Evolutionary conservation across 2,888 invertebrate genomes (phyloP), one percentile per base, ranked within the genome.

Genomic region (Rotaria macrura): DNA sequence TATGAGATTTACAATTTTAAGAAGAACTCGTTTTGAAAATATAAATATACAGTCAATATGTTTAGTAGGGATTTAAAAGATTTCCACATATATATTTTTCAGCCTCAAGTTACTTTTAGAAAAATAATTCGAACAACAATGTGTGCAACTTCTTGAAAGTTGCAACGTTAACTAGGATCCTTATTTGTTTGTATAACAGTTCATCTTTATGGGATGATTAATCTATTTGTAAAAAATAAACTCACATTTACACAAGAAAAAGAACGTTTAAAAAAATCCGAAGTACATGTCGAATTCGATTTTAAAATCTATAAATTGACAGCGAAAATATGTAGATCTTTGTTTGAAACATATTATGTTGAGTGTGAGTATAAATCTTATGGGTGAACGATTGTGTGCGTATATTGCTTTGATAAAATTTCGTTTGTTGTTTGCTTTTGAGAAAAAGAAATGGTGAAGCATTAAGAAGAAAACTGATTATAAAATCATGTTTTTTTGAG

Each of bases 401-500:
- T 20, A 20, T 38, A 34, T 17, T 65, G 34, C 65, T 34, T 38
- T 20, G 14, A 9, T 20, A 12, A 5, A 20, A 29, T 34, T 38
- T n/a, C n/a, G n/a, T n/a, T n/a, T n/a, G n/a, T n/a, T n/a, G n/a
- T n/a, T n/a, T n/a, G n/a, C n/a, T n/a, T 65, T 17, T 34, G 14
- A 17, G 65, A 65, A 34, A 65, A 20, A 34, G 20, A 34, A 20
- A 49, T 49, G 49, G 17, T 34, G 38, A 17, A 7, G 14, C 17
- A 34, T 20, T 20, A 65, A 17, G 20, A 34, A 17, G 14, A 34
- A 65, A 65, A 65, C 65, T 65, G 34, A 38, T 20, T 29, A 65
- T 65, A 17, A 2, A 34, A 65, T 65, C 34, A 65, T n/a, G 3
- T 65, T 34, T 65, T 65, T 34, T 88, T 87, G 54, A 89, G 87